Conservation (phyloP, 1,140 invertebrate genomes). For the Sinella curviseta region DNA sequence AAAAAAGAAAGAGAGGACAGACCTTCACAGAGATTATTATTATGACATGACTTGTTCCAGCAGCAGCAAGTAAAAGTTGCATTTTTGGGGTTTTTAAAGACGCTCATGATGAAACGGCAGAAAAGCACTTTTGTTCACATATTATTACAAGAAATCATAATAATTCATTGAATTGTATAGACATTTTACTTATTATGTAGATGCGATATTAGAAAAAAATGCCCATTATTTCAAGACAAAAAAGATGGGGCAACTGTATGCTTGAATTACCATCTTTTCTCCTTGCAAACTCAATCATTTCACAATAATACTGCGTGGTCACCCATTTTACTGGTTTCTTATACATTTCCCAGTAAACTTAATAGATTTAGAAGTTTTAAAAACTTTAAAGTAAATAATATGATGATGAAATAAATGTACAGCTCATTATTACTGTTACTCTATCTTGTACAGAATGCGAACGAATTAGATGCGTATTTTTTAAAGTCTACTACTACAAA, state of each 20-base stretch:
- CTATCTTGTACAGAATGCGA: no score
- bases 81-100: background rate
- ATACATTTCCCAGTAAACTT: no score
- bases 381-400: no score
- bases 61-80: background rate
- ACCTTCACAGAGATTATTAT: background rate
- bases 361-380: no score
- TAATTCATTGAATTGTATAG: slow-evolving; percentile 1
- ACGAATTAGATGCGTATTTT: no score
- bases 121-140: background rate
- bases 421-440: no score
- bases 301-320: no score
- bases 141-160: background rate
- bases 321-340: no score
- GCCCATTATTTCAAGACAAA: background rate
- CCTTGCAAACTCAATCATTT: background rate
- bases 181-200: no score
- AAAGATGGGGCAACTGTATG: background rate
- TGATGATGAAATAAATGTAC: no score
- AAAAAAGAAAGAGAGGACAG: background rate
- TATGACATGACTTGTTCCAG: slow-evolving; percentile 14
- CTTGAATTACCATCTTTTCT: background rate
- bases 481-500: no score
- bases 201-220: no score
- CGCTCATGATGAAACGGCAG: background rate